Base-by-base conservation (phyloP, 2,888 invertebrate genomes). In the Pheosia gnoma region DNA sequence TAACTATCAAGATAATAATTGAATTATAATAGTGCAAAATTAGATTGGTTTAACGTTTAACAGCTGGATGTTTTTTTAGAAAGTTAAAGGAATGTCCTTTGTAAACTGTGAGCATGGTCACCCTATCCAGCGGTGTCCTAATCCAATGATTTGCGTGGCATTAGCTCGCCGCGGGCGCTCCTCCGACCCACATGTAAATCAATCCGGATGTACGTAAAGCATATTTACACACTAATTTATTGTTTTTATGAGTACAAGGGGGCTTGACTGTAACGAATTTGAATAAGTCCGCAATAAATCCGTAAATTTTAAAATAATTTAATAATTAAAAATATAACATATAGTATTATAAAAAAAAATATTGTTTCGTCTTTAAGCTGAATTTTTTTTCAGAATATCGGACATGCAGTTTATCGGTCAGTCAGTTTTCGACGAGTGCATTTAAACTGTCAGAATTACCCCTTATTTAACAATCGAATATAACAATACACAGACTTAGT, bases 81-180 rank as follows among this genome's bases (percentile, higher is more conserved):
- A 43, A 9, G n/a, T n/a, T 9, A n/a, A 47, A n/a, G n/a, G n/a
- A 11, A 47, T 11, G n/a, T 47, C 47, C 47, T 47, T 6, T 47
- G 11, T 11, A 13, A 51, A 7, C 25, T 25, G 13, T 4, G 4
- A 25, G 13, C 25, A 8, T 51, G 51, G 53, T 37, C 70, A 65
- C 74, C 71, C 63, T 62, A 61, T 13, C 51, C 55, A 61, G 68
- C 66, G 71, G 68, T 66, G 59, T 64, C 61, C 54, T 87, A 88
- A 87, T 84, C 87, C 88, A 72, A 83, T 84, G 87, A 88, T 88
- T 88, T 88, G 88, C 87, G 88, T 86, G 76, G 74, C 74, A 85
- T 80, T 77, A 38, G 43, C 82, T 78, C 69, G 79, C 47, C 72
- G 74, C 70, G 65, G 67, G 69, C 56, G 62, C 62, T 8, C 9